Base-by-base conservation (phyloP, 2,797 vertebrate species). In the Brotula barbata region DNA sequence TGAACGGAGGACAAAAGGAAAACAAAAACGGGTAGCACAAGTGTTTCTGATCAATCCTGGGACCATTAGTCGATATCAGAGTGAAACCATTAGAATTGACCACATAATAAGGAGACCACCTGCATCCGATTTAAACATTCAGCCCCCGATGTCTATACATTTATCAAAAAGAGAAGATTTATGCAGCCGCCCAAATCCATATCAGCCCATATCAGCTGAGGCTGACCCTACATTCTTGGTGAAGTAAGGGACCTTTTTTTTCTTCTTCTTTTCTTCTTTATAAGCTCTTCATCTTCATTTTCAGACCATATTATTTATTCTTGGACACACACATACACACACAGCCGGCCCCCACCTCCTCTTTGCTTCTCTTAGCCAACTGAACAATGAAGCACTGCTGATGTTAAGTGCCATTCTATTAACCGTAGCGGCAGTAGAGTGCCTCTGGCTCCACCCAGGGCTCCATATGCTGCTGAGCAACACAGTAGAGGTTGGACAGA, bases 321-420 rank as follows among this genome's bases (percentile, higher is more conserved):
- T 10, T 7, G 25, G 6, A 15, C 31, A 47, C 17, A 28, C 15
- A 9, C 1, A 13, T 15, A n/a, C 3, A 5, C 37, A 23, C 34
- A 19, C 11, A 25, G n/a, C n/a, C n/a, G n/a, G n/a, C 58, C 36
- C 16, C 33, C 42, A 57, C 20, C 63, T 49, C 34, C 48, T 62
- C 46, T 16, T 14, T 42, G 23, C 42, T 50, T 39, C 55, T 58
- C 37, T 51, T 43, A 36, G 34, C 46, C 47, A 15, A 51, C 62
- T 75, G 60, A 61, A 82, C 69, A 75, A 53, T 58, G 62, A 68
- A 55, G 61, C 78, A 73, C 73, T 52, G 50, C 58, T 75, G 73
- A 82, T 76, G 67, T 58, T 76, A 75, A 83, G 74, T 80, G 80
- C 81, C 64, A 75, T 58, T 47, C 52, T 69, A 68, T 68, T 55